Evolutionary conservation across 2,888 invertebrate genomes (phyloP), one percentile per base, ranked within the genome.

Genomic region (Scrobipalpa atriplicella): DNA sequence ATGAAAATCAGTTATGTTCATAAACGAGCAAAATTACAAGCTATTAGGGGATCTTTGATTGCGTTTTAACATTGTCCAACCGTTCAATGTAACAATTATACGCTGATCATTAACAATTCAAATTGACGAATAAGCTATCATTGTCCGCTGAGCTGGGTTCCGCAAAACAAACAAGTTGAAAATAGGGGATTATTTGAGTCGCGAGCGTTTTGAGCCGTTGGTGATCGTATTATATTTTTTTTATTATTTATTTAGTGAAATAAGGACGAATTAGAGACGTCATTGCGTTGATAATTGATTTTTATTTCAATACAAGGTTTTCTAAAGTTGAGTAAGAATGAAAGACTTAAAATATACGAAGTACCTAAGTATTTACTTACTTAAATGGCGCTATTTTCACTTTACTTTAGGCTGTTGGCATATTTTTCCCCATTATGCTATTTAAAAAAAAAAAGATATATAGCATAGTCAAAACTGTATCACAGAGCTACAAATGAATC

Each of bases 91-190:
- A 47, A 75, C 75, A 77, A 80, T 78, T 74, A 77, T 73, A 73
- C 72, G 68, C 68, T 39, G 65, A 69, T 75, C 70, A 80, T 82
- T 79, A 81, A 78, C 78, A 80, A 82, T 83, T 79, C 78, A 84
- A 84, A 84, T 84, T 82, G 77, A 71, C 73, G 78, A 80, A 76
- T 81, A 83, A 78, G 79, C 79, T 78, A 79, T 81, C 77, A 79
- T 79, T 80, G 77, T 75, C 70, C 70, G 68, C 65, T 62, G 73
- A 75, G 73, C 70, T 71, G 65, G 70, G 68, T 66, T 68, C 76
- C 73, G 69, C 73, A 78, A 78, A 75, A 78, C 76, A 81, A 82
- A 81, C 77, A 80, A 69, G 72, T 71, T 73, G 73, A 73, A 75
- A 80, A 79, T 77, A 72, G 69, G 69, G 66, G 71, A 68, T 78